Conservation (phyloP, 2,113 vertebrate species). For the Grammomys surdaster region DNA sequence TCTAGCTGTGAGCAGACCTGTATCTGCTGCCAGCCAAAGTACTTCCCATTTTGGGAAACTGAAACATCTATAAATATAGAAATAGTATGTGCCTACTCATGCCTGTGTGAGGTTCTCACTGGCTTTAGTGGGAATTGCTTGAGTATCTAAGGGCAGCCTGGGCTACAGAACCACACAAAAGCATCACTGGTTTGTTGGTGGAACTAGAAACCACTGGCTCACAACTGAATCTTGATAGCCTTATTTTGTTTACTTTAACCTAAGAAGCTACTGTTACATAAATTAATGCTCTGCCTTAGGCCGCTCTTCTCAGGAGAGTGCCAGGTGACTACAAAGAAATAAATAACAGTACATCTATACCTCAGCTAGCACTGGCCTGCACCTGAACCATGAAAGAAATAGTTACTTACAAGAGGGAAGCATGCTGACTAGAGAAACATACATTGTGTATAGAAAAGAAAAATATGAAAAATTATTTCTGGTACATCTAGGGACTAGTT, state of each 20-base stretch:
- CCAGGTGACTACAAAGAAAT: background rate
- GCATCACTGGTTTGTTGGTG: conserved; percentile 66
- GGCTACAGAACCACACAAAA: conserved; percentile 42
- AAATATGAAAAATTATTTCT: background rate
- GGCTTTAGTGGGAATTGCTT: conserved; percentile 1
- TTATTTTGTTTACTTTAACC: background rate
- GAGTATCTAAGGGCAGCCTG: conserved; percentile 51
- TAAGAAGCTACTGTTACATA: conserved; percentile 39
- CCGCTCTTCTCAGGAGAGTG: conserved; percentile 4
- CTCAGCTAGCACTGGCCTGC: background rate
- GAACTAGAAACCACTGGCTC: conserved; percentile 72
- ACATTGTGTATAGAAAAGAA: background rate
- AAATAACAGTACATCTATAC: too few relatives aligned
- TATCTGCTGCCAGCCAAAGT: conserved; percentile 58
- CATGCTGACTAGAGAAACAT: background rate
- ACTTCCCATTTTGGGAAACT: conserved; percentile 62
- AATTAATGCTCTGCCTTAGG: conserved; percentile 4
- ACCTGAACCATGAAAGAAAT: background rate
- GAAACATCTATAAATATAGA: conserved; percentile 64
- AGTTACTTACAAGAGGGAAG: background rate
- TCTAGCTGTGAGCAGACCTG: conserved; percentile 31
- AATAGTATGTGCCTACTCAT: conserved; percentile 7
- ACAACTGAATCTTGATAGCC: conserved; percentile 16
- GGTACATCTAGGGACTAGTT: background rate
- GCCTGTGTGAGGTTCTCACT: background rate